phyloP scores from a whole-genome alignment of 1,140 invertebrate species.

The Apis cerana region DNA sequence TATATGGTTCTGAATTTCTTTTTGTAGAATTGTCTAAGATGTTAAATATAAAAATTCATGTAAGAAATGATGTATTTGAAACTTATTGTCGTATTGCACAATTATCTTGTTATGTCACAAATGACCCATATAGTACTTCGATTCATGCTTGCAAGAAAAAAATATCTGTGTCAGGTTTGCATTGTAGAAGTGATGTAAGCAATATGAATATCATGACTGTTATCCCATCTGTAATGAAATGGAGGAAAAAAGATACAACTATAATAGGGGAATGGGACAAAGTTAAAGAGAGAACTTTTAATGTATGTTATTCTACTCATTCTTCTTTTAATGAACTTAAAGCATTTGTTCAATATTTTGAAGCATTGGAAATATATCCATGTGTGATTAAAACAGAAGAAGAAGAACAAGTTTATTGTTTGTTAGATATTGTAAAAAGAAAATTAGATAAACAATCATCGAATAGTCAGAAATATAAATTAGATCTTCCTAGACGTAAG shows the following conservation, averaged over 20 bases:
- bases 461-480: slow-evolving; percentile 23
- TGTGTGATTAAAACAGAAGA: slow-evolving; percentile 76
- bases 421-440: slow-evolving; percentile 62
- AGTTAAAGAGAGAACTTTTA: slow-evolving; percentile 66
- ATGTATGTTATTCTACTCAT: slow-evolving; percentile 85
- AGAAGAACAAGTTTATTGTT: slow-evolving; percentile 37
- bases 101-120: slow-evolving; percentile 76
- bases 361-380: slow-evolving; percentile 80
- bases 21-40: slow-evolving; percentile 82
- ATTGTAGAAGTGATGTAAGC: slow-evolving; percentile 61
- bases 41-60: slow-evolving; percentile 82
- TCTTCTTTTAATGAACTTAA: slow-evolving; percentile 83
- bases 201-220: slow-evolving; percentile 74
- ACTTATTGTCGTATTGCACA: slow-evolving; percentile 77
- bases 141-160: slow-evolving; percentile 79
- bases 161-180: slow-evolving; percentile 44
- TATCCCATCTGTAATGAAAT: slow-evolving; percentile 81
- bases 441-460: neutral
- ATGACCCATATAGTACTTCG: slow-evolving; percentile 66
- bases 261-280: slow-evolving; percentile 70
- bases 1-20: slow-evolving; percentile 84
- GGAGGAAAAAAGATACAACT: slow-evolving; percentile 75
- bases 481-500: slow-evolving; percentile 47
- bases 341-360: slow-evolving; percentile 81
- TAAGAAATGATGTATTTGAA: slow-evolving; percentile 72